These are phyloP conservation scores for Aphodius granarius DNA, from an alignment of 2,888 invertebrate genomes.

Conservation along the genomic window DNA sequence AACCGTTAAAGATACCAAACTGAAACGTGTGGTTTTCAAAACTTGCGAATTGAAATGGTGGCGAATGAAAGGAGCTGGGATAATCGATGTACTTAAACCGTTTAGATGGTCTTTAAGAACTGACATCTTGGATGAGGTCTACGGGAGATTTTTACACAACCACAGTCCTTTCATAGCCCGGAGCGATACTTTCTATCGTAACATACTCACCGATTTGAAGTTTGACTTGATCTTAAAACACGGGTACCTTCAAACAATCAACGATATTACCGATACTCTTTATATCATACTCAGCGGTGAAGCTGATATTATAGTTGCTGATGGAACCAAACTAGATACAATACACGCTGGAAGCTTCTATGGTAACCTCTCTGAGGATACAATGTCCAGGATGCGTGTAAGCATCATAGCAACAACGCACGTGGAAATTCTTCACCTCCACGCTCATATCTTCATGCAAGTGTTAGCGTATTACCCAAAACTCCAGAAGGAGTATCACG, in stretches of 20 bases:
- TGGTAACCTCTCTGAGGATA: conserved; percentile 31
- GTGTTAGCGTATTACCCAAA: conserved; percentile 6
- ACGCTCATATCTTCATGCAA: conserved; percentile 4
- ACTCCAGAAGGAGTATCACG: conserved; percentile 17
- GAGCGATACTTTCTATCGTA: conserved; percentile 23
- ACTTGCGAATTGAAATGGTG: conserved; percentile 22
- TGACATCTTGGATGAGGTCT: conserved; percentile 27
- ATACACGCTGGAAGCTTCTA: conserved; percentile 31
- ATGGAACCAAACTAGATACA: conserved; percentile 33
- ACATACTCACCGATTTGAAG: conserved; percentile 22
- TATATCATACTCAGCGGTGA: conserved; percentile 30
- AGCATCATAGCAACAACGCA: conserved; percentile 32
- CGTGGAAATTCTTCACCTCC: conserved; percentile 24
- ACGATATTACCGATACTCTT: conserved; percentile 32
- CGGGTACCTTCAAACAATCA: conserved; percentile 32
- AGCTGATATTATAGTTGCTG: conserved; percentile 35
- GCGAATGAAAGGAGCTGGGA: conserved; percentile 11
- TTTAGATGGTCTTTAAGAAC: conserved; percentile 21
- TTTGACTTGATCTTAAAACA: conserved; percentile 28
- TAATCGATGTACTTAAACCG: conserved; percentile 13
- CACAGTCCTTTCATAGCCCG: conserved; percentile 19
- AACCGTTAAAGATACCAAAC: conserved; percentile 2
- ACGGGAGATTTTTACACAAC: conserved; percentile 18
- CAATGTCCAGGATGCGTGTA: conserved; percentile 24
- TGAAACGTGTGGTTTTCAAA: conserved; percentile 15